phyloP scores from a whole-genome alignment of 2,797 vertebrate species.

The Perodicticus potto region DNA sequence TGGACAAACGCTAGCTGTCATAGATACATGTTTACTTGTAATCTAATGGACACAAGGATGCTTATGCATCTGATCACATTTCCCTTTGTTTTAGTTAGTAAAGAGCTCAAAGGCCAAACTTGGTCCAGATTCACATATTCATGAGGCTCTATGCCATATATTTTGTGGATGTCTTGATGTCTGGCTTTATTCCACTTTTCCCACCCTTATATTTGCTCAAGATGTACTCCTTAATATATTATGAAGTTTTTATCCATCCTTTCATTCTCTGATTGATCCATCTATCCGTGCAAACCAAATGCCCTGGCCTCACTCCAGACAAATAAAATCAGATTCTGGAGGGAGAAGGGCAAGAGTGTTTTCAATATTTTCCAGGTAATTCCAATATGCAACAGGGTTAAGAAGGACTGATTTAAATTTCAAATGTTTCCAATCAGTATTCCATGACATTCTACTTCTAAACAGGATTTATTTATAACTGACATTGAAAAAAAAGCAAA shows the following conservation, averaged over 20 bases:
- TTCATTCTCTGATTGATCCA: not conserved
- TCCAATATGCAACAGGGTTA: not conserved
- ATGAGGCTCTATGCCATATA: not conserved
- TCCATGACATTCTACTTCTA: not conserved
- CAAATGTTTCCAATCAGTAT: not conserved
- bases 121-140: not conserved
- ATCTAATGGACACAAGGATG: not conserved
- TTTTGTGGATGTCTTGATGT: not conserved
- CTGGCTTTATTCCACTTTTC: not conserved
- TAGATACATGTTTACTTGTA: not conserved
- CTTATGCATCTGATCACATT: not conserved
- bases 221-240: not conserved
- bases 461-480: not conserved
- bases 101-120: not conserved
- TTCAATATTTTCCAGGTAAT: not conserved
- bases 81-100: not conserved
- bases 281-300: not conserved
- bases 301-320: not conserved
- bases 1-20: not conserved
- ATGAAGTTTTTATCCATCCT: not conserved
- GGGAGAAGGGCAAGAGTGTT: not conserved
- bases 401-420: not conserved
- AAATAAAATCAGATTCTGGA: constrained; percentile 39
- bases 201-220: not conserved
- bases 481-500: not conserved